These are phyloP conservation scores for Vulpes lagopus DNA, from an alignment of 2,113 vertebrate genomes.

Conservation along the genomic window DNA sequence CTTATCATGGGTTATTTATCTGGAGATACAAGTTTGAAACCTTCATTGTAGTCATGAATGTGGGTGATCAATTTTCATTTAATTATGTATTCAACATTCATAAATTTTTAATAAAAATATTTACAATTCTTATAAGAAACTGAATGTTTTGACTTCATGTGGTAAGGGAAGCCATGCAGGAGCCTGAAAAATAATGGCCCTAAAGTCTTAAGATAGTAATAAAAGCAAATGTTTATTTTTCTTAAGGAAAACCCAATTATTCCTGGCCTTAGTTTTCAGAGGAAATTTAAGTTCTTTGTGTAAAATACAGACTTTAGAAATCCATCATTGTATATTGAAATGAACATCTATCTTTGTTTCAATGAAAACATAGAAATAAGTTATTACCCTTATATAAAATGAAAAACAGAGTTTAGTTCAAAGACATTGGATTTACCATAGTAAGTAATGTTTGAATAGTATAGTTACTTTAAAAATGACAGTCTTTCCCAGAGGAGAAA, in stretches of 20 bases:
- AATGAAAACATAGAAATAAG: constrained; percentile 43
- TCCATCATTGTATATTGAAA: not conserved
- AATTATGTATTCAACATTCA: constrained; percentile 20
- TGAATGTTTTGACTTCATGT: constrained; percentile 1
- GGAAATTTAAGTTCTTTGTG: constrained; percentile 43
- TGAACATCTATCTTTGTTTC: not conserved
- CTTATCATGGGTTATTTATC: not conserved
- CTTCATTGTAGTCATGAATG: not conserved
- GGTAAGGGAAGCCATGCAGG: not conserved
- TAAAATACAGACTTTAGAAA: constrained; percentile 31
- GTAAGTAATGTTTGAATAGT: constrained; percentile 59
- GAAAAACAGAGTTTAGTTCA: constrained; percentile 45
- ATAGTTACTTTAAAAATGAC: constrained; percentile 60
- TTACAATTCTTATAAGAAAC: not conserved
- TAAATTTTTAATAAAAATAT: constrained; percentile 50
- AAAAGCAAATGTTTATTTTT: constrained; percentile 41
- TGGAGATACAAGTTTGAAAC: not conserved
- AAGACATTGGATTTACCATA: constrained; percentile 53
- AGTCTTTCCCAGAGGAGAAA: constrained; percentile 13
- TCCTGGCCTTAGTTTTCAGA: constrained; percentile 51
- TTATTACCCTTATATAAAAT: constrained; percentile 40
- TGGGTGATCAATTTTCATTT: not conserved
- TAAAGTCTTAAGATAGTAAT: not conserved
- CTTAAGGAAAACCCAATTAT: constrained; percentile 17
- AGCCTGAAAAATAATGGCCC: not conserved